phyloP scores from a whole-genome alignment of 2,888 invertebrate species.

The Prionchulus punctatus region DNA sequence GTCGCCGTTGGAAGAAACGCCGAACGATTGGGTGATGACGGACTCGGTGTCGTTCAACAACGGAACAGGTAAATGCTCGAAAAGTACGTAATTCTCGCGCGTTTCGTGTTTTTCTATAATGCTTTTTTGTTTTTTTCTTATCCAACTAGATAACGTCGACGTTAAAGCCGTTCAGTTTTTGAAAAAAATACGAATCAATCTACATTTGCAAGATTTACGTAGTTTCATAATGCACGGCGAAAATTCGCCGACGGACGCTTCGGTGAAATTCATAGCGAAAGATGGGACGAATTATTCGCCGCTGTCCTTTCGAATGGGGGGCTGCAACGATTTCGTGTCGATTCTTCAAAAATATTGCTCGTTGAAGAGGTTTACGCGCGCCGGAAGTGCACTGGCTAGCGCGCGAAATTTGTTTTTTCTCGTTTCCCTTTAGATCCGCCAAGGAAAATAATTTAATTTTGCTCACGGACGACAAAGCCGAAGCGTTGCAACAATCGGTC shows the following conservation, averaged over 20 bases:
- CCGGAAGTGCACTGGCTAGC: constrained; percentile 3
- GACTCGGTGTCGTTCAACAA: no score
- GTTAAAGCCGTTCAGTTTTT: background rate
- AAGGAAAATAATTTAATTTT: constrained; percentile 55
- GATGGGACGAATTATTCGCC: constrained; percentile 56
- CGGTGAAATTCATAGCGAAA: constrained; percentile 30
- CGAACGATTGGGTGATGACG: constrained; percentile 9
- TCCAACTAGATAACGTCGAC: no score
- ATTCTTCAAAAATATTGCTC: constrained; percentile 40
- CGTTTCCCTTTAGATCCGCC: constrained; percentile 43
- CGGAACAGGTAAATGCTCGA: no score
- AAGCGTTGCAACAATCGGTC: constrained; percentile 63
- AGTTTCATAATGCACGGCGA: constrained; percentile 18
- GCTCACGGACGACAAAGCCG: constrained; percentile 46
- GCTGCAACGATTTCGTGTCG: constrained; percentile 55
- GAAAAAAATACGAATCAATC: background rate
- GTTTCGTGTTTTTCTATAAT: no score
- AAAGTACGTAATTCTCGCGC: no score
- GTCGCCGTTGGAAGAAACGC: no score
- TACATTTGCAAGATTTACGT: constrained; percentile 26
- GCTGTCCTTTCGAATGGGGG: constrained; percentile 71
- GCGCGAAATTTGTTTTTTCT: background rate
- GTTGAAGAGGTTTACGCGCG: background rate
- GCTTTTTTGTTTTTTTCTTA: no score
- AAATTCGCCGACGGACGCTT: constrained; percentile 14